Base-by-base conservation (phyloP, 2,113 vertebrate species). In the Salvelinus sp. region DNA sequence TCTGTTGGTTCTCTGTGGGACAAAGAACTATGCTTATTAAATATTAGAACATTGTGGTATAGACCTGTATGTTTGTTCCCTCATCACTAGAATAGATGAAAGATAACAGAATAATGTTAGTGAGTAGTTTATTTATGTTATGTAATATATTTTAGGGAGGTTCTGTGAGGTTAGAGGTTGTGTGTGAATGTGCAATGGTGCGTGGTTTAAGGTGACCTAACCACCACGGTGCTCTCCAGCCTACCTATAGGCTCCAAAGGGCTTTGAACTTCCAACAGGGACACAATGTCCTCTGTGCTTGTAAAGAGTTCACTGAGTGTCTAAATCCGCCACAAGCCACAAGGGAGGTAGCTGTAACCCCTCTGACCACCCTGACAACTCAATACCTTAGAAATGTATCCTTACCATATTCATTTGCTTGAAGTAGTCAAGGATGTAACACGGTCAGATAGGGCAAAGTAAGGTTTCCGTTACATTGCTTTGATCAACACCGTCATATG, bases 341-440 rank as follows among this genome's bases (percentile, higher is more conserved):
- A 44, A 44, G 78, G 69, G 73, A 77, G 82, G 87, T 83, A 84
- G 69, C 30, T 81, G 38, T 44, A 44, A 44, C 54, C 76, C 80
- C 66, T 79, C 12, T n/a, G 87, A 87, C 88, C 91, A 89, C 88
- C 88, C 90, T 88, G 78, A 82, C 80, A 70, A 25, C 25, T 66
- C 67, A 38, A 28, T 22, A 5, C 9, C 70, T 69, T 60, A 62
- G 69, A 23, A 66, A 60, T 20, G n/a, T 18, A 6, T 60, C 58
- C n/a, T 22, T 60, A 14, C 6, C 48, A 50, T 50, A 50, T 50
- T 12, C 10, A 50, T 16, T 50, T 50, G 10, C 48, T 50, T 14
- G 48, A 50, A 50, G 48, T 50, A 50, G 10, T 50, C 48, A 50
- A 14, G 12, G 48, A 50, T 50, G 48, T 50, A 50, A 50, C 48